Evolutionary conservation across 2,888 invertebrate species (phyloP).

Genomic region (Vanessa cardui): DNA sequence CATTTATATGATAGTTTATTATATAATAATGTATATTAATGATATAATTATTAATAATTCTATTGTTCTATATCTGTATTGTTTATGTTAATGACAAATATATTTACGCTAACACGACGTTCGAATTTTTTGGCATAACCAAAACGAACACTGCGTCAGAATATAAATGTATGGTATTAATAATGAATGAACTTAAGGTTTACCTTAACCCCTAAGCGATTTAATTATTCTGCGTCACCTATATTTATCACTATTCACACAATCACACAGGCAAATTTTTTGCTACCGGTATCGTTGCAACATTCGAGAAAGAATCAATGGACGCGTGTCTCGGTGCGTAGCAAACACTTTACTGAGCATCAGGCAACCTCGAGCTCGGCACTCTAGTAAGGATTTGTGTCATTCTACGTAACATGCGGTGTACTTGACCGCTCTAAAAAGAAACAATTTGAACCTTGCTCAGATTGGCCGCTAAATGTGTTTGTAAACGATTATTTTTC

Average conservation of each 20-base stretch:
- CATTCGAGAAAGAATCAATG: conserved; percentile 25
- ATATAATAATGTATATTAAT: too few species aligned
- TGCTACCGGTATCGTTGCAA: conserved; percentile 18
- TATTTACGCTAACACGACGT: too few species aligned
- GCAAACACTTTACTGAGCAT: conserved; percentile 54
- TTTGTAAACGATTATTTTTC: conserved; percentile 21
- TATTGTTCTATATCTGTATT: too few species aligned
- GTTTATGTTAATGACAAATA: too few species aligned
- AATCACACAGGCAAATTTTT: conserved; percentile 23
- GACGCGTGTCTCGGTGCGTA: conserved; percentile 46
- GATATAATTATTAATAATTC: too few species aligned
- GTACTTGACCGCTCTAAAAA: conserved; percentile 48
- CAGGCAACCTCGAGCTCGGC: conserved; percentile 51
- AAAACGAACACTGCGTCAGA: not conserved
- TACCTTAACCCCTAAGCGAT: conserved; percentile 9
- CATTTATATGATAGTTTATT: too few species aligned
- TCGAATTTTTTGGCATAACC: too few species aligned
- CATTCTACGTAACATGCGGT: conserved; percentile 54
- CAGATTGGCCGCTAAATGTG: conserved; percentile 30
- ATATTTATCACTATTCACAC: conserved; percentile 19
- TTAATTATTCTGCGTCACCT: conserved; percentile 1
- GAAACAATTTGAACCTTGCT: conserved; percentile 43
- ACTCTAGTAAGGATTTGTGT: conserved; percentile 60
- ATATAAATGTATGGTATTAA: not conserved
- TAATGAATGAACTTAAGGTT: not conserved